These are phyloP conservation scores for Darevskia nairensis DNA, from an alignment of 2,797 vertebrate genomes.

Conservation along the genomic window DNA sequence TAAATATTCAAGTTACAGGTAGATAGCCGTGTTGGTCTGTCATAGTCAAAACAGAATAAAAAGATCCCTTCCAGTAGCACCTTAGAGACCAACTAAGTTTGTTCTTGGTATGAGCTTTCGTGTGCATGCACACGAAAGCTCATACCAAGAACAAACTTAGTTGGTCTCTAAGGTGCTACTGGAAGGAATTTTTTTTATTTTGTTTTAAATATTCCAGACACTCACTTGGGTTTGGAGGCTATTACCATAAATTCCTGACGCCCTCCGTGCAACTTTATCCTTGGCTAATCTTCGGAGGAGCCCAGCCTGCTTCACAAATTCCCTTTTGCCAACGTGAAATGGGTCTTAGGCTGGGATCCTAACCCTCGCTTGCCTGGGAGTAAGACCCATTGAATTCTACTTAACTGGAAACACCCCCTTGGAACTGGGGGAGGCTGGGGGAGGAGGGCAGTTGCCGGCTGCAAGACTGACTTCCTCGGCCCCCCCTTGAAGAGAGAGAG, in stretches of 20 bases:
- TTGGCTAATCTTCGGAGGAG: constrained; percentile 35
- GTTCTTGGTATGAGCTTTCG: too few species aligned
- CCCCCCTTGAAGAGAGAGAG: constrained; percentile 43
- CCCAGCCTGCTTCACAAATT: constrained; percentile 35
- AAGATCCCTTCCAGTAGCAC: too few species aligned
- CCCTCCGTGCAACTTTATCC: not conserved
- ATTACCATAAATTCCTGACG: constrained; percentile 38
- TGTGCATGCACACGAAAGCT: too few species aligned
- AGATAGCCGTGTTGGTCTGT: too few species aligned
- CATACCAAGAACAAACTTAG: too few species aligned
- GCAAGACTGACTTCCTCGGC: constrained; percentile 35
- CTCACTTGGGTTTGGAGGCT: constrained; percentile 16
- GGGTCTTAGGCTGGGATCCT: not conserved
- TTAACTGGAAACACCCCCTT: not conserved
- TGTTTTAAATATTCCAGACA: too few species aligned
- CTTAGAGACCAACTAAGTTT: too few species aligned
- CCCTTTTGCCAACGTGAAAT: constrained; percentile 16
- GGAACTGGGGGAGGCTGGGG: not conserved
- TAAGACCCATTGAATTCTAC: too few species aligned
- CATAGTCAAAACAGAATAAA: too few species aligned
- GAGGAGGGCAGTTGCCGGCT: constrained; percentile 24
- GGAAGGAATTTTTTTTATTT: too few species aligned
- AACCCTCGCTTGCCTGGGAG: not conserved
- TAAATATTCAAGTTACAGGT: too few species aligned
- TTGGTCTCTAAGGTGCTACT: too few species aligned